Conservation (phyloP, 2,113 vertebrate species). For the Pyxicephalus adspersus region DNA sequence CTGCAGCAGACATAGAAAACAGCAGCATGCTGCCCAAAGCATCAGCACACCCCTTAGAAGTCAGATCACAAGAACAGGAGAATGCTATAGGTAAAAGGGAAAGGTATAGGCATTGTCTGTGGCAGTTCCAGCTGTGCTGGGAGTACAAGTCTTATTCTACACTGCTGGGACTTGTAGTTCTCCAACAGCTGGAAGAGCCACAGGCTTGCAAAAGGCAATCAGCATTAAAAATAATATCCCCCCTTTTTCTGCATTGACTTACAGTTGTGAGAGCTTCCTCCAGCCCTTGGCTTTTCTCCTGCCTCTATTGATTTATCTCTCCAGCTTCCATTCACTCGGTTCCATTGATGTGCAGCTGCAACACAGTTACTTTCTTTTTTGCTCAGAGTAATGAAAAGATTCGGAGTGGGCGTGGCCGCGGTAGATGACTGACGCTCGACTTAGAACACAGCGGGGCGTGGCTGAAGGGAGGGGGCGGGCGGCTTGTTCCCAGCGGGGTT, state of each 20-base stretch:
- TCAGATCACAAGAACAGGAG: too few species aligned
- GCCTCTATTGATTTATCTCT: constrained; percentile 48
- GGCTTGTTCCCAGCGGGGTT: background rate
- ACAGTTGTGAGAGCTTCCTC: constrained; percentile 61
- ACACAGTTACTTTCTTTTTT: constrained; percentile 89
- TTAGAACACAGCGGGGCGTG: constrained; percentile 8
- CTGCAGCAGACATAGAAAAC: constrained; percentile 43
- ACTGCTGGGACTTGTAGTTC: too few species aligned
- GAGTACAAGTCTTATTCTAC: too few species aligned
- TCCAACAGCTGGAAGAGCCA: too few species aligned
- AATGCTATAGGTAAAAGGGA: too few species aligned
- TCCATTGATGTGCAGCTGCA: constrained; percentile 77
- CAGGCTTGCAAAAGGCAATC: too few species aligned
- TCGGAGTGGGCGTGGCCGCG: constrained; percentile 49
- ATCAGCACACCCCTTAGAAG: background rate
- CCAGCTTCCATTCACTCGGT: constrained; percentile 76
- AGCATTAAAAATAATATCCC: too few species aligned
- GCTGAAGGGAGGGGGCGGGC: too few species aligned
- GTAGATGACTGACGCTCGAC: background rate
- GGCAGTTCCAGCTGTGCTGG: too few species aligned
- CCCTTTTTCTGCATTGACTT: constrained; percentile 56
- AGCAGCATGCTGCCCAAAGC: background rate
- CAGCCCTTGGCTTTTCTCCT: constrained; percentile 56
- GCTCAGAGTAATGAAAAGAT: constrained; percentile 77
- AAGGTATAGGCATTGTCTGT: too few species aligned